Conservation (phyloP, 1,140 invertebrate genomes). For the Lethocerus indicus region DNA sequence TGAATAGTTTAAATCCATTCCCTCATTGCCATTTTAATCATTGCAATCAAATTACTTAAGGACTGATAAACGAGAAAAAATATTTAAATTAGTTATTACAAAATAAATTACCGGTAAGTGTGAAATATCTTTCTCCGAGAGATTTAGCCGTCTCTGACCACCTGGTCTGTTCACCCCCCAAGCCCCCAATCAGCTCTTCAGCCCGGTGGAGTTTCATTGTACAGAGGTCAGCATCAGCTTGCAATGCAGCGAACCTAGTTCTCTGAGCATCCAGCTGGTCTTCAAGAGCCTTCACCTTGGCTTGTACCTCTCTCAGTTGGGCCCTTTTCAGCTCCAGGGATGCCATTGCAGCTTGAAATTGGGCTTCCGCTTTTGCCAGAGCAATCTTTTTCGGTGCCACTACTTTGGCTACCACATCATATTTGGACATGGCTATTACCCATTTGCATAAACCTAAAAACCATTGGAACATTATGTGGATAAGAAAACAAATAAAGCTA, state of each 20-base stretch:
- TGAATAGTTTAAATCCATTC: too few species aligned
- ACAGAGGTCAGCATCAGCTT: constrained; percentile 67
- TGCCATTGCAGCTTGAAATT: constrained; percentile 45
- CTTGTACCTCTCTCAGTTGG: constrained; percentile 53
- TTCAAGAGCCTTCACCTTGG: constrained; percentile 41
- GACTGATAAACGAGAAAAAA: too few species aligned
- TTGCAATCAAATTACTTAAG: too few species aligned
- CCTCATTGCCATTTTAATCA: too few species aligned
- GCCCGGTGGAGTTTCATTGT: constrained; percentile 80
- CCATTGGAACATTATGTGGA: too few species aligned
- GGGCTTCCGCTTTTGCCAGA: constrained; percentile 54
- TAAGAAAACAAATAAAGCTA: constrained; percentile 5
- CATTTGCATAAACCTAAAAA: constrained; percentile 67
- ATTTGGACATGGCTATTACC: constrained; percentile 84
- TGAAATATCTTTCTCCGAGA: constrained; percentile 44
- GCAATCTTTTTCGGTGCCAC: constrained; percentile 71
- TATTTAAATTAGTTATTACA: not conserved
- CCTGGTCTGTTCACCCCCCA: constrained; percentile 63
- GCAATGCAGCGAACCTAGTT: not conserved
- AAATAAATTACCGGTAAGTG: constrained; percentile 26
- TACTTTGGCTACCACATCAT: constrained; percentile 79
- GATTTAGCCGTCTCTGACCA: constrained; percentile 65
- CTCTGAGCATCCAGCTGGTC: constrained; percentile 25
- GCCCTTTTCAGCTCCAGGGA: constrained; percentile 56
- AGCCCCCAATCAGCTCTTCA: constrained; percentile 75